Evolutionary conservation across 1,140 invertebrate genomes (phyloP).

Genomic region (Mya arenaria): DNA sequence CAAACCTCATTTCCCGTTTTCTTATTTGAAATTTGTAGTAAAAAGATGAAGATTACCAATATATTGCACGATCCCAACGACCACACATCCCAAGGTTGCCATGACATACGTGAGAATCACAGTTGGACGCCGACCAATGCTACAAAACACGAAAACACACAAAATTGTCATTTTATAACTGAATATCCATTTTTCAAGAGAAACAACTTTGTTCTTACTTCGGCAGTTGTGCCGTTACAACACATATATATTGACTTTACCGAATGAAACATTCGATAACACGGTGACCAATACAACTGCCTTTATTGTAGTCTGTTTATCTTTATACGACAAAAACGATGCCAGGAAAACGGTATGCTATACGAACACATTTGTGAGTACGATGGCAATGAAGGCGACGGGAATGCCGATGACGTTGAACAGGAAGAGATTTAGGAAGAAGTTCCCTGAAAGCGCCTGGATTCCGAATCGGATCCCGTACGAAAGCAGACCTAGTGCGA

Average conservation of each 20-base stretch:
- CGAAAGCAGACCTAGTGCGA: constrained; percentile 38
- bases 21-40: neutral
- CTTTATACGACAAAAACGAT: too few relatives aligned
- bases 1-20: too few relatives aligned
- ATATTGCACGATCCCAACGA: constrained; percentile 35
- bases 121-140: constrained; percentile 25
- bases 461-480: constrained; percentile 49
- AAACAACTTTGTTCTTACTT: too few relatives aligned
- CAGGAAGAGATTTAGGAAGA: constrained; percentile 37
- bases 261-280: too few relatives aligned
- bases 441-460: constrained; percentile 35
- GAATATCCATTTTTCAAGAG: too few relatives aligned
- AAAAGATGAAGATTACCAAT: constrained; percentile 14
- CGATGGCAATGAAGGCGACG: constrained; percentile 4
- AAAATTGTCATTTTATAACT: too few relatives aligned
- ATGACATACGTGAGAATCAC: neutral
- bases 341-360: neutral
- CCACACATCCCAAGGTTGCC: constrained; percentile 1
- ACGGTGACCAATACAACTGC: too few relatives aligned
- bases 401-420: constrained; percentile 35
- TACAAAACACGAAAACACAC: too few relatives aligned
- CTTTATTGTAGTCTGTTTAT: too few relatives aligned
- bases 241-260: too few relatives aligned
- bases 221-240: too few relatives aligned
- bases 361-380: constrained; percentile 21